These are phyloP conservation scores for Melanotaenia maccullochi DNA, from an alignment of 2,797 vertebrate species.

Conservation along the genomic window DNA sequence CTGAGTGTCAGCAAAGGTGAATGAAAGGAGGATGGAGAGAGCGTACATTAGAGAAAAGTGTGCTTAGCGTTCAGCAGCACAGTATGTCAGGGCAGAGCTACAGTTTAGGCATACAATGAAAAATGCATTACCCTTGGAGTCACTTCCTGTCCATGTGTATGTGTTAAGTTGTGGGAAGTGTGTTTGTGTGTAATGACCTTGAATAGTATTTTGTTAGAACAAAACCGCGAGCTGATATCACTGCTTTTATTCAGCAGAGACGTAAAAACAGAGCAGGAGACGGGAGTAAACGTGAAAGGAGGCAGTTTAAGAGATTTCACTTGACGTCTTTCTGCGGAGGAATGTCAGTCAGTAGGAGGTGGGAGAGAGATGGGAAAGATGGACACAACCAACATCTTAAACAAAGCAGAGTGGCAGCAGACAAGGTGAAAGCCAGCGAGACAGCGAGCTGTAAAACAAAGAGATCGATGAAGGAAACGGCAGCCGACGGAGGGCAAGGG, in stretches of 20 bases:
- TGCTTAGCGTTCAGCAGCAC: constrained; percentile 30
- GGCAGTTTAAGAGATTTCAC: constrained; percentile 53
- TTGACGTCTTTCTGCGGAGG: constrained; percentile 35
- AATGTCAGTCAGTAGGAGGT: constrained; percentile 11
- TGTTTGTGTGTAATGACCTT: constrained; percentile 11
- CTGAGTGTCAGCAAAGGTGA: constrained; percentile 14
- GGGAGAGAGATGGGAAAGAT: constrained; percentile 9
- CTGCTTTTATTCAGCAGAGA: constrained; percentile 43
- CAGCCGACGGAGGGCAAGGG: constrained; percentile 30
- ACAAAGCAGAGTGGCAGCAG: constrained; percentile 22
- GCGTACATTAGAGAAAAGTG: constrained; percentile 17
- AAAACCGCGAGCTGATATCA: constrained; percentile 38
- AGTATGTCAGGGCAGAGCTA: neutral
- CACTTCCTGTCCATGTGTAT: constrained; percentile 43
- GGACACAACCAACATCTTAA: constrained; percentile 36
- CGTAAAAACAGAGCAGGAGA: constrained; percentile 50
- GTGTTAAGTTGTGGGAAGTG: constrained; percentile 7
- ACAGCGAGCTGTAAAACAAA: constrained; percentile 46
- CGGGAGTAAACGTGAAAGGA: constrained; percentile 49
- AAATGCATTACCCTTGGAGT: constrained; percentile 56
- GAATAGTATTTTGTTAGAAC: constrained; percentile 35
- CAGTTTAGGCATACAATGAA: constrained; percentile 44
- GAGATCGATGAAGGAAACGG: constrained; percentile 44
- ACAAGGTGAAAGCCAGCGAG: constrained; percentile 34
- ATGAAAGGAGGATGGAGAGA: constrained; percentile 4